Conservation (phyloP, 2,113 vertebrate genomes). For the Bothrops jararaca region DNA sequence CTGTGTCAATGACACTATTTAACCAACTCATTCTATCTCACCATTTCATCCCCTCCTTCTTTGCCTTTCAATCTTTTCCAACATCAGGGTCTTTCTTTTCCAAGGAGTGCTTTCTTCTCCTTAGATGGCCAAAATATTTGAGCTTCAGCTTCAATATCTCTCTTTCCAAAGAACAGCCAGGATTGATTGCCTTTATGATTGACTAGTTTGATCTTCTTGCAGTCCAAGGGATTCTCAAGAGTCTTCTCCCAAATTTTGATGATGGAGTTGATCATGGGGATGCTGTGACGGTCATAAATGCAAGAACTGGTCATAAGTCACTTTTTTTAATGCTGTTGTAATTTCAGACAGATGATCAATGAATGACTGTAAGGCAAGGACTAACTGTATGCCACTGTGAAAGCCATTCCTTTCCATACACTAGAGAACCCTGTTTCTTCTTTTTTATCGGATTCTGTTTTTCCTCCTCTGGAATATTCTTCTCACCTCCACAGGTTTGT, state of each 20-base stretch:
- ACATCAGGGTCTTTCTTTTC: not conserved
- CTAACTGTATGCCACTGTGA: not conserved
- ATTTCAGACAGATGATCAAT: not conserved
- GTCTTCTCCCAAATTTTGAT: not conserved
- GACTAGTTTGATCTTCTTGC: not conserved
- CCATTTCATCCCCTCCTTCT: not conserved
- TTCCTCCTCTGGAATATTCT: not conserved
- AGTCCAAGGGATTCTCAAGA: not conserved
- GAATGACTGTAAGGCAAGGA: not conserved
- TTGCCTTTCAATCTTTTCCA: not conserved
- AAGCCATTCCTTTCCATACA: not conserved
- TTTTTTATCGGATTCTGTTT: not conserved
- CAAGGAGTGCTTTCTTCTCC: not conserved
- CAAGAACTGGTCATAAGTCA: not conserved
- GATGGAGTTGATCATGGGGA: not conserved
- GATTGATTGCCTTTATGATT: not conserved
- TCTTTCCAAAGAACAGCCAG: not conserved
- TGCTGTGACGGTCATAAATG: not conserved
- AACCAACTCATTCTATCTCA: not conserved
- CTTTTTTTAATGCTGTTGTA: not conserved
- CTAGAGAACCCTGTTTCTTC: not conserved
- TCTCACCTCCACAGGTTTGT: not conserved
- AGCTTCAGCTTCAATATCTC: not conserved
- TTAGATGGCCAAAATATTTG: not conserved
- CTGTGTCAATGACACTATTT: not conserved